These are phyloP conservation scores for Drosophila rhopaloa DNA, from an alignment of 1,140 invertebrate genomes.

Conservation along the genomic window DNA sequence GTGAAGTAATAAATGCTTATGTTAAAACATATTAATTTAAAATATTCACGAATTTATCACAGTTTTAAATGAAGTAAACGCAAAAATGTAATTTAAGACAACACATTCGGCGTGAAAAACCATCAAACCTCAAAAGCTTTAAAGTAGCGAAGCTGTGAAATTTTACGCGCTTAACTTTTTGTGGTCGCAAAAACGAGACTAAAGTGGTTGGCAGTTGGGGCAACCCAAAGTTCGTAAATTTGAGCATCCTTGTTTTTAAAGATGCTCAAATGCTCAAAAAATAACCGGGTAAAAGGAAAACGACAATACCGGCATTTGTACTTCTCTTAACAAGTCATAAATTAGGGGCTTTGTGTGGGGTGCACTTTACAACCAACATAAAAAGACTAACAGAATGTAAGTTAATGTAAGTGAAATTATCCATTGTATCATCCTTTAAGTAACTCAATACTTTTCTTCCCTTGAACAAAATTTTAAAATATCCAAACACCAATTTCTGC, in stretches of 20 bases:
- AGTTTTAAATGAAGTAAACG: neutral
- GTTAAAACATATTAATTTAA: constrained; percentile 2
- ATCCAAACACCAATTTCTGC: constrained; percentile 24
- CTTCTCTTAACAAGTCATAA: constrained; percentile 45
- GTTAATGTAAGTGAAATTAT: constrained; percentile 15
- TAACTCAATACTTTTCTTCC: neutral
- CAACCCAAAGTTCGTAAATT: constrained; percentile 19
- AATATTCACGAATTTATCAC: neutral
- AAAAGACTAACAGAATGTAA: constrained; percentile 22
- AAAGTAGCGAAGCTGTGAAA: constrained; percentile 39
- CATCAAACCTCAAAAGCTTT: neutral
- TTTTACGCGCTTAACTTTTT: constrained; percentile 39
- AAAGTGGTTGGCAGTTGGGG: constrained; percentile 29
- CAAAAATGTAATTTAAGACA: constrained; percentile 3
- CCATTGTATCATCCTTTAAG: neutral
- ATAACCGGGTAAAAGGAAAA: constrained; percentile 1
- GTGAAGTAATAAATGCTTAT: constrained; percentile 22
- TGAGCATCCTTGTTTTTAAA: constrained; percentile 32
- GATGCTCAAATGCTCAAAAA: constrained; percentile 5
- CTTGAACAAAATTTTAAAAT: neutral
- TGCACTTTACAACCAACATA: constrained; percentile 10
- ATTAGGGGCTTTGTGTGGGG: constrained; percentile 10
- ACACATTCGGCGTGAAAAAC: neutral
- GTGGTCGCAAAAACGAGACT: constrained; percentile 33
- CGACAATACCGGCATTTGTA: constrained; percentile 31